A percentile compares a stretch with the other conserved stretches of the same genome.
These are phyloP conservation scores for Temnothorax longispinosus DNA, from an alignment of 1,140 invertebrate genomes.

Conservation along the genomic window DNA sequence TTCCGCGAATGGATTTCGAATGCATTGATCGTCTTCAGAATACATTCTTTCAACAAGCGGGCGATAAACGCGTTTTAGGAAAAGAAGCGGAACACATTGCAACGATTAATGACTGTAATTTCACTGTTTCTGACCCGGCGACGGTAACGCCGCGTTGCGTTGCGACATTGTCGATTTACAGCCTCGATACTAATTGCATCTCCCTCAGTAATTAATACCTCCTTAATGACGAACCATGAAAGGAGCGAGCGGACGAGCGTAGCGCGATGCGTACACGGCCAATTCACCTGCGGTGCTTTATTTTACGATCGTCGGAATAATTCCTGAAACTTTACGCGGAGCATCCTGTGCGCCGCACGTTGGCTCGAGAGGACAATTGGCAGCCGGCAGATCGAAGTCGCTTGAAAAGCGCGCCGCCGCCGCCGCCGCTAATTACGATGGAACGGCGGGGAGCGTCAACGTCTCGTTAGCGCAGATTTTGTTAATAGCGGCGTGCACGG, in stretches of 20 bases:
- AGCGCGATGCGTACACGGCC: neutral
- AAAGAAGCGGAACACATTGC: neutral
- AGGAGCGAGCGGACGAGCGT: neutral
- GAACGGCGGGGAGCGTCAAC: conserved; percentile 26
- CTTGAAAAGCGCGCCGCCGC: conserved; percentile 21
- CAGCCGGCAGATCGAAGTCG: conserved; percentile 1
- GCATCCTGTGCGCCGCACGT: neutral
- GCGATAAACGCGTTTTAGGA: neutral
- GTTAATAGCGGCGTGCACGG: conserved; percentile 68
- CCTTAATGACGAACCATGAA: conserved; percentile 5
- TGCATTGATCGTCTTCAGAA: neutral
- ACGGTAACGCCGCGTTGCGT: neutral
- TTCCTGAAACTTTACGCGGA: conserved; percentile 32
- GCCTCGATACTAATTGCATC: conserved; percentile 14
- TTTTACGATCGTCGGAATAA: conserved; percentile 58
- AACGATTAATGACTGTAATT: conserved; percentile 18
- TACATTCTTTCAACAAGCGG: neutral
- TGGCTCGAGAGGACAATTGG: conserved; percentile 17
- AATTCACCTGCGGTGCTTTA: neutral
- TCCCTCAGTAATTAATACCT: conserved; percentile 36
- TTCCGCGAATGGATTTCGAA: neutral
- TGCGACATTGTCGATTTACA: conserved; percentile 18
- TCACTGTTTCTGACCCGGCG: neutral
- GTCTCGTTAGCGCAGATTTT: conserved; percentile 71
- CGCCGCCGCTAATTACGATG: conserved; percentile 42